Conservation (phyloP, 2,113 vertebrate species). For the Notiomystis cincta region DNA sequence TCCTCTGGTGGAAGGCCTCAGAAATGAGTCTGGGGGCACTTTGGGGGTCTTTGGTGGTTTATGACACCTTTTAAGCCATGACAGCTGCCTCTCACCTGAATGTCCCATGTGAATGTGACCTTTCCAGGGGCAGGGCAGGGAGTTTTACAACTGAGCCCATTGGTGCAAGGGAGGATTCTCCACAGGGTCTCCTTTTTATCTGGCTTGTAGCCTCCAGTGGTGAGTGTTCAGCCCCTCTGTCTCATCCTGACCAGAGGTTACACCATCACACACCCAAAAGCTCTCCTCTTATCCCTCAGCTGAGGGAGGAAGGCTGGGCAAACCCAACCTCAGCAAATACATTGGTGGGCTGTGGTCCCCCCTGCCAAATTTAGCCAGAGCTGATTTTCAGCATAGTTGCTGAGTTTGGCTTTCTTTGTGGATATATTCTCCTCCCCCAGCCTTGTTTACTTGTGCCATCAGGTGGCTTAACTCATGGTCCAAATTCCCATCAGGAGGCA, state of each 20-base stretch:
- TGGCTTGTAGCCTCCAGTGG: neutral
- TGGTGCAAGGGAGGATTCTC: neutral
- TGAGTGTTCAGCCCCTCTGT: neutral
- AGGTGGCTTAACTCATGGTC: neutral
- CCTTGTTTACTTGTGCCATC: neutral
- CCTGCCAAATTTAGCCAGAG: neutral
- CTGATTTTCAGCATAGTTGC: neutral
- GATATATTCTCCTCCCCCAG: neutral
- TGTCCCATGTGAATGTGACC: accelerated
- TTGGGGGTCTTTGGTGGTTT: neutral
- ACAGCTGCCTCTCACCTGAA: neutral
- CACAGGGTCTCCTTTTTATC: neutral
- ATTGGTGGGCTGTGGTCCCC: neutral
- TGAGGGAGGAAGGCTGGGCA: neutral
- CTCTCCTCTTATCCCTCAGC: neutral
- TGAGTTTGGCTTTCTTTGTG: neutral
- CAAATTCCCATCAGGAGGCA: neutral
- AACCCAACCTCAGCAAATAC: neutral
- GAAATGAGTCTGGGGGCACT: neutral
- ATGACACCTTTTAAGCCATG: neutral
- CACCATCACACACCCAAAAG: neutral
- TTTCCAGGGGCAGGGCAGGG: neutral
- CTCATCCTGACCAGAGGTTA: neutral
- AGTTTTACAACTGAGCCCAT: neutral
- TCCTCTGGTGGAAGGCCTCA: neutral